A percentile compares a stretch with the other conserved stretches of the same genome.
These are phyloP conservation scores for Pentalonia nigronervosa DNA, from an alignment of 1,140 invertebrate species.

Conservation along the genomic window DNA sequence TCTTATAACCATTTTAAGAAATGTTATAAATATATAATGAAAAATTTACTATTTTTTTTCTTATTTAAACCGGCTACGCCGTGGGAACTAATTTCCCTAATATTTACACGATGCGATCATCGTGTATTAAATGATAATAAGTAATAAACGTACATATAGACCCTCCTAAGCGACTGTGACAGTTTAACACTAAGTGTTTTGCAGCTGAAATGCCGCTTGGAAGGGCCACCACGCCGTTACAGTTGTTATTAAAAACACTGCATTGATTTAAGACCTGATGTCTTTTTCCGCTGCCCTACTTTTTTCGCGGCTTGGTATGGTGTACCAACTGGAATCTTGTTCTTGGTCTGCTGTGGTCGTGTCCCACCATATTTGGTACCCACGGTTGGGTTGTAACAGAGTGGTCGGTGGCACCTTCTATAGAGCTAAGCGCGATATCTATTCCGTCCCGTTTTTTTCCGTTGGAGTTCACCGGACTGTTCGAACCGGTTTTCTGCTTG, in stretches of 20 bases:
- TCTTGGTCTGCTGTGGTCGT: not conserved
- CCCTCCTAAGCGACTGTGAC: not conserved
- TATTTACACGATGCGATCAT: not conserved
- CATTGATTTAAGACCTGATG: too few relatives aligned
- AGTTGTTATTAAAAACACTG: not conserved
- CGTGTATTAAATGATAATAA: not conserved
- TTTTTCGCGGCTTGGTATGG: not conserved
- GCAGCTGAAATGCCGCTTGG: not conserved
- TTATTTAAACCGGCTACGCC: not conserved
- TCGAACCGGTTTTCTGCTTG: not conserved
- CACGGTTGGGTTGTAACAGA: too few relatives aligned
- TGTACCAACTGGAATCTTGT: not conserved
- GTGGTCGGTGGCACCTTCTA: not conserved
- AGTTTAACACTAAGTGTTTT: not conserved
- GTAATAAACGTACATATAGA: not conserved
- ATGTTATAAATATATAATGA: not conserved
- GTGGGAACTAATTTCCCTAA: not conserved
- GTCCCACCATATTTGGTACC: too few relatives aligned
- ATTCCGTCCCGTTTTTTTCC: not conserved
- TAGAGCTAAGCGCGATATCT: not conserved
- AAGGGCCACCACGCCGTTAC: not conserved
- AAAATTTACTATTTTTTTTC: not conserved
- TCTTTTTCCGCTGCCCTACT: not conserved
- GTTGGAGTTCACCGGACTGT: not conserved
- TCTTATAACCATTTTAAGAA: not conserved